Evolutionary conservation across 2,888 invertebrate genomes (phyloP).

Genomic region (Lycia hirtaria): DNA sequence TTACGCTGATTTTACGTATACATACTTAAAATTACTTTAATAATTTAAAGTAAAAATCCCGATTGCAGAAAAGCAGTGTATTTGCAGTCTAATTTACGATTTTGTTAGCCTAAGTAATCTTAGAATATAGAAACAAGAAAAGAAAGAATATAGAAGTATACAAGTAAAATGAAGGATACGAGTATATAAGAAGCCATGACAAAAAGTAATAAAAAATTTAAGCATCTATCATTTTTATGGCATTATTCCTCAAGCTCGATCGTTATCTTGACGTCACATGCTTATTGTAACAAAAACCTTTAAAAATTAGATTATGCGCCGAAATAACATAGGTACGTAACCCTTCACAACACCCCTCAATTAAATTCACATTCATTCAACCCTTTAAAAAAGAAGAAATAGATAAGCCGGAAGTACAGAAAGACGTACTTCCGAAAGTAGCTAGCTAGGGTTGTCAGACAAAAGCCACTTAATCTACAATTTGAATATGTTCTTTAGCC

Average conservation of each 20-base stretch:
- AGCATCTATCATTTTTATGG: constrained; percentile 21
- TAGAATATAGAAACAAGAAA: no score
- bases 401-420: constrained; percentile 69
- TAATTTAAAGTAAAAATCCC: no score
- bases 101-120: no score
- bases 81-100: no score
- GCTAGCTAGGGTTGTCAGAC: constrained; percentile 62
- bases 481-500: constrained; percentile 45
- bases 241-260: constrained; percentile 18
- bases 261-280: constrained; percentile 26
- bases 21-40: no score
- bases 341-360: constrained; percentile 73
- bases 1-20: no score
- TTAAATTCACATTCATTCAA: constrained; percentile 79
- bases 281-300: constrained; percentile 49
- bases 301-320: constrained; percentile 53
- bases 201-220: constrained; percentile 19
- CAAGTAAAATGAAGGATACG: background rate
- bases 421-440: constrained; percentile 57
- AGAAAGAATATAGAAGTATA: no score
- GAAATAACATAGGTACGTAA: constrained; percentile 48
- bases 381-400: constrained; percentile 60
- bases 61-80: no score
- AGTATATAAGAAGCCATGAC: constrained; percentile 4
- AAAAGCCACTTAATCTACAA: constrained; percentile 59